Evolutionary conservation across 2,888 invertebrate species (phyloP), one percentile per base, ranked within the genome.

Genomic region (Nomada lathburiana): DNA sequence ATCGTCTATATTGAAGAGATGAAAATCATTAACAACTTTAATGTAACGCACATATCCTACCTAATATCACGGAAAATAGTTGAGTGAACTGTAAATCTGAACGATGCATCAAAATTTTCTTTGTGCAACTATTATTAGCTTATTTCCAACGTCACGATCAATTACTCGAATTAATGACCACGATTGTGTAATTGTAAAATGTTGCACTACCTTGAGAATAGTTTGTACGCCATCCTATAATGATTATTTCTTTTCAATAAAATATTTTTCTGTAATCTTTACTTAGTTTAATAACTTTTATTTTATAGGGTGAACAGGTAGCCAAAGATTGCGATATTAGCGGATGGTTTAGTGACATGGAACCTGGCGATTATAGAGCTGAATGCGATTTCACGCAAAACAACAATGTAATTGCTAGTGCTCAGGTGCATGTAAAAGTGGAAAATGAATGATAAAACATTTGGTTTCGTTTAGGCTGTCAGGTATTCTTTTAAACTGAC

Each of bases 361-460:
- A 64, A 0, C 10, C 55, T 1, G 78, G 78, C 2, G 3, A 55
- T 0, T 80, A 80, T n/a, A 18, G 4, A 3, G 11, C 7, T 20
- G 2, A 13, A 7, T 9, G 2, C 2, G 10, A 10, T 2, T 7
- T 71, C 9, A 50, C 2, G 10, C n/a, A 11, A 13, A 2, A 0
- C 0, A 13, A 23, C 20, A 3, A 11, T 2, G 0, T 13, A 9
- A 0, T 59, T 16, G 1, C 26, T 52, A 23, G 0, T 10, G 2
- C 3, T n/a, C 23, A 0, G 16, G 0, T 74, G 0, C 2, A 4
- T 0, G 9, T 68, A 44, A 53, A 9, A 2, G 13, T 67, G n/a
- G 53, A 68, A 18, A 9, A 0, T 18, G 52, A 65, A n/a, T 26
- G 2, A 23, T 18, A 2, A 59, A 23, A 26, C 13, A 59, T 50